phyloP scores from a whole-genome alignment of 2,888 invertebrate species.

The Tenthredo distinguenda region DNA sequence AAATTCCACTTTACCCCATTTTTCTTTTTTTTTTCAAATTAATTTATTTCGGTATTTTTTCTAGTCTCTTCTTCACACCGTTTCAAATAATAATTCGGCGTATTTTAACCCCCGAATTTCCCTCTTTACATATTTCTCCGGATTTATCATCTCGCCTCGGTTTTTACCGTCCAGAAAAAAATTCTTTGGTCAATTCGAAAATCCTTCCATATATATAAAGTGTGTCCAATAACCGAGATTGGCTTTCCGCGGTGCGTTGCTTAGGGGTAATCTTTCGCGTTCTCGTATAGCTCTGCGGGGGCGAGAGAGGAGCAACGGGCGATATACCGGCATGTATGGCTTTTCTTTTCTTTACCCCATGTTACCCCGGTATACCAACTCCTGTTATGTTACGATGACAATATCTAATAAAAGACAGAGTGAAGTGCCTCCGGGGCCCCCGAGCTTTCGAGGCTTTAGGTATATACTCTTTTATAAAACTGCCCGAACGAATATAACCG shows the following conservation, averaged over 20 bases:
- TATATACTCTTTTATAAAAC: slow-evolving; percentile 43
- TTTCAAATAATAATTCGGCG: neutral
- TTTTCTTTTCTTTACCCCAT: slow-evolving; percentile 47
- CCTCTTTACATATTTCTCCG: neutral
- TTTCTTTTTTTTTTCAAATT: neutral
- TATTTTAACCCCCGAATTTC: neutral
- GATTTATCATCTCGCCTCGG: neutral
- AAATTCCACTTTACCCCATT: neutral
- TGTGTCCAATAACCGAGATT: slow-evolving; percentile 70
- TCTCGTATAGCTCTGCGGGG: neutral
- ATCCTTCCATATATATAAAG: neutral
- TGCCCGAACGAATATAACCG: slow-evolving; percentile 11
- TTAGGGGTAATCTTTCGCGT: slow-evolving; percentile 63
- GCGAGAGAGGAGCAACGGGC: neutral
- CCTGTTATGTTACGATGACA: slow-evolving; percentile 67
- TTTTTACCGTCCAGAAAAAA: neutral
- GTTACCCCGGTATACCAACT: slow-evolving; percentile 43
- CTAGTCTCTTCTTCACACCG: neutral
- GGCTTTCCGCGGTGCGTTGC: slow-evolving; percentile 61
- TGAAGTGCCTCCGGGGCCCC: slow-evolving; percentile 61
- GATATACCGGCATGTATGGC: neutral
- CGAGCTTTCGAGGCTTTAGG: slow-evolving; percentile 49
- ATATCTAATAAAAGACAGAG: slow-evolving; percentile 71
- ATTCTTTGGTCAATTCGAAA: slow-evolving; percentile 5
- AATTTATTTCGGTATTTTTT: no score